These are phyloP conservation scores for Palaemon carinicauda DNA, from an alignment of 1,140 invertebrate genomes.

Conservation along the genomic window DNA sequence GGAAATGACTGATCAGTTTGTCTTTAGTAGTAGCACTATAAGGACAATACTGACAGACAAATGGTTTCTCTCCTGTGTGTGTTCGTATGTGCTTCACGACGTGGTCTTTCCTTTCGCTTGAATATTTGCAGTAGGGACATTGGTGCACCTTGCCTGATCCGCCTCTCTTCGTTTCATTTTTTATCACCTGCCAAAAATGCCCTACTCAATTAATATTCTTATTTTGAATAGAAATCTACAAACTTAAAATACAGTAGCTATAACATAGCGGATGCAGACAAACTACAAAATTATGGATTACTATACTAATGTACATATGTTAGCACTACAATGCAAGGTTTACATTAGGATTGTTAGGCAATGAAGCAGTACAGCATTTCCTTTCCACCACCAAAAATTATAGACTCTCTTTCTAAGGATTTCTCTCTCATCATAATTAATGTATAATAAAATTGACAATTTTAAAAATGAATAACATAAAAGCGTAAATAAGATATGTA, in stretches of 20 bases:
- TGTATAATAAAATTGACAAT: too few relatives aligned
- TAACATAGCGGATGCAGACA: not conserved
- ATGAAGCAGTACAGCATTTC: too few relatives aligned
- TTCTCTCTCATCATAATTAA: too few relatives aligned
- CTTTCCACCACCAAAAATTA: too few relatives aligned
- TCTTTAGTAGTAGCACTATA: slow-evolving; percentile 45
- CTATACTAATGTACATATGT: too few relatives aligned
- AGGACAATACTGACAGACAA: slow-evolving; percentile 40
- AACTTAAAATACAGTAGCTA: slow-evolving; percentile 15
- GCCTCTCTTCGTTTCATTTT: slow-evolving; percentile 43
- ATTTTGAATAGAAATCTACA: slow-evolving; percentile 44
- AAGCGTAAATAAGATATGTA: too few relatives aligned
- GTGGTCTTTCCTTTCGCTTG: slow-evolving; percentile 51
- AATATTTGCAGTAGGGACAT: slow-evolving; percentile 53
- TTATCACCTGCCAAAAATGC: slow-evolving; percentile 49
- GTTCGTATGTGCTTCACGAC: slow-evolving; percentile 43
- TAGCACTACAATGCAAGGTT: too few relatives aligned
- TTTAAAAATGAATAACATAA: too few relatives aligned
- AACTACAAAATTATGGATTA: too few relatives aligned
- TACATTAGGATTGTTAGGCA: too few relatives aligned
- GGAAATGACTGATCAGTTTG: slow-evolving; percentile 42
- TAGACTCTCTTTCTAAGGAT: too few relatives aligned
- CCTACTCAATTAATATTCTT: slow-evolving; percentile 45
- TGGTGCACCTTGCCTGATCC: slow-evolving; percentile 53
- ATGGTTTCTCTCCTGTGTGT: slow-evolving; percentile 48